Conservation (phyloP, 1,140 invertebrate genomes). For the Subanguina moxae region DNA sequence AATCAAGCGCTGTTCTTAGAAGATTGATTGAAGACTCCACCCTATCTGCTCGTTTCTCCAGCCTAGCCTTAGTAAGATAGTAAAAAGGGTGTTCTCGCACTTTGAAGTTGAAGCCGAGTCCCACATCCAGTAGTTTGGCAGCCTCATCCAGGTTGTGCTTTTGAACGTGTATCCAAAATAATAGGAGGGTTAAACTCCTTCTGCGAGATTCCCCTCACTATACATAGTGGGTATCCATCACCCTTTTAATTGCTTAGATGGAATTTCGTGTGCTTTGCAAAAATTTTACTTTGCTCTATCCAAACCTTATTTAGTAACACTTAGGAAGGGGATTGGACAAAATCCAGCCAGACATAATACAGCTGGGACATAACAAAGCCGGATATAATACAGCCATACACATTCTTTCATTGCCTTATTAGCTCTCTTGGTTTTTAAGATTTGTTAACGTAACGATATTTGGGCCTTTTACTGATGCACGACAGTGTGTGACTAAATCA, state of each 20-base stretch:
- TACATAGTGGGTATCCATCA: not conserved
- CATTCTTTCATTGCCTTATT: too few species aligned
- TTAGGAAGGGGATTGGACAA: too few species aligned
- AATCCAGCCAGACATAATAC: too few species aligned
- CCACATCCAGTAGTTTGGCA: slow-evolving; percentile 47
- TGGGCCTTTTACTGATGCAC: too few species aligned
- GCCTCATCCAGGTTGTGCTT: slow-evolving; percentile 47
- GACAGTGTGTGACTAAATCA: too few species aligned
- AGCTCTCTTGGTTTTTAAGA: too few species aligned
- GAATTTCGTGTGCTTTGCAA: not conserved
- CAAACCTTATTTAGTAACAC: too few species aligned
- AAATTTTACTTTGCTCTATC: slow-evolving; percentile 12
- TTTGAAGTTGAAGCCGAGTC: slow-evolving; percentile 67
- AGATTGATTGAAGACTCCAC: slow-evolving; percentile 72
- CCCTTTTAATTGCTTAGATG: not conserved
- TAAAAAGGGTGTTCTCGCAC: slow-evolving; percentile 81
- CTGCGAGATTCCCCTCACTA: not conserved
- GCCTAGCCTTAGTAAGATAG: slow-evolving; percentile 76
- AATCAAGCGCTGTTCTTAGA: slow-evolving; percentile 69
- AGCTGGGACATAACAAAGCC: too few species aligned
- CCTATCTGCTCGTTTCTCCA: slow-evolving; percentile 74
- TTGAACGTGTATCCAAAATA: slow-evolving; percentile 37
- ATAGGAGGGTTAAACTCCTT: not conserved
- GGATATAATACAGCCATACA: too few species aligned
- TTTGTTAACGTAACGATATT: too few species aligned